phyloP scores from a whole-genome alignment of 1,140 invertebrate species.

The Calosoma granatense region DNA sequence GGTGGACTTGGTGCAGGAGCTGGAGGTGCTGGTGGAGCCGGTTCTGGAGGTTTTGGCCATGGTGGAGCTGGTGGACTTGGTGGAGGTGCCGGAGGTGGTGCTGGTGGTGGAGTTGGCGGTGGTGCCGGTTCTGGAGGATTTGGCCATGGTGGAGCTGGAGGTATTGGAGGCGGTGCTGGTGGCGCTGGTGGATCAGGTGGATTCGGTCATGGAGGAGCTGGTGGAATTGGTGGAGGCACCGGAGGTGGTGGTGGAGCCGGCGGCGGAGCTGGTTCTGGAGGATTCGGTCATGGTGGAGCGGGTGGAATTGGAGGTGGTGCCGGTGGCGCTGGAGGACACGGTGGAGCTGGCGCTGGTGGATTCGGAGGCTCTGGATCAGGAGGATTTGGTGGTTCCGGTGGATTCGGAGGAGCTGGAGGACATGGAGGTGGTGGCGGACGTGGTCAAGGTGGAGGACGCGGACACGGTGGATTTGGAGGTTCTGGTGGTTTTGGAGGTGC shows the following conservation, averaged over 20 bases:
- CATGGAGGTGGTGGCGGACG: slow-evolving; percentile 19
- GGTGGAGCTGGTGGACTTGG: slow-evolving; percentile 31
- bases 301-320: slow-evolving; percentile 10
- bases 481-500: neutral
- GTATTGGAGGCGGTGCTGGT: neutral
- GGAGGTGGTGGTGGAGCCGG: slow-evolving; percentile 13
- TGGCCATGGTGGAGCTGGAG: neutral
- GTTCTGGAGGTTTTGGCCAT: slow-evolving; percentile 26
- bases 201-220: slow-evolving; percentile 7
- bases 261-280: slow-evolving; percentile 13
- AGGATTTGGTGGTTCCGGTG: too few relatives aligned
- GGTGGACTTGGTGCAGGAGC: slow-evolving; percentile 23
- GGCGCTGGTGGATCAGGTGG: neutral
- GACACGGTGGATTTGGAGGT: slow-evolving; percentile 17
- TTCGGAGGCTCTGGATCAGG: too few relatives aligned
- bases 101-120: slow-evolving; percentile 25
- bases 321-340: neutral
- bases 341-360: slow-evolving; percentile 18
- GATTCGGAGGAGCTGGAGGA: slow-evolving; percentile 15
- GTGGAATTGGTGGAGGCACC: slow-evolving; percentile 8
- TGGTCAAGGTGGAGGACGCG: slow-evolving; percentile 18
- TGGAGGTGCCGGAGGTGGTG: slow-evolving; percentile 23
- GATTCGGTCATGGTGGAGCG: slow-evolving; percentile 17
- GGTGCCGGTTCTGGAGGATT: slow-evolving; percentile 17
- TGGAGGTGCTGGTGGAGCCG: slow-evolving; percentile 22